phyloP scores from a whole-genome alignment of 2,113 vertebrate species.

The Sinosuthora webbiana region DNA sequence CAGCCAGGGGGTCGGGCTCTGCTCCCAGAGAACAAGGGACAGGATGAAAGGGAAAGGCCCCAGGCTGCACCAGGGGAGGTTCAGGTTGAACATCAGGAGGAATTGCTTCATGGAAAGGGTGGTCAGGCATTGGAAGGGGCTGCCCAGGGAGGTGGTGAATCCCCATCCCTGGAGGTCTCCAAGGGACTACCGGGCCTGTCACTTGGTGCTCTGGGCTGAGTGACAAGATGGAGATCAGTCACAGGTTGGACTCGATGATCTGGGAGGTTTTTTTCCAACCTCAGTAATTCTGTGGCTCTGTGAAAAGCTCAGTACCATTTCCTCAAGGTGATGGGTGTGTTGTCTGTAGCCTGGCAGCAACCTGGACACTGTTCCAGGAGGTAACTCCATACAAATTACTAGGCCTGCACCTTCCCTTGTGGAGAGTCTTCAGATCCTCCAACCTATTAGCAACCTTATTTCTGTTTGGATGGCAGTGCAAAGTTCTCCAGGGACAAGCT shows the following conservation, averaged over 20 bases:
- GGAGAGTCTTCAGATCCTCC: neutral
- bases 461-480: neutral
- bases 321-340: neutral
- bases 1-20: rapidly evolving
- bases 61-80: rapidly evolving
- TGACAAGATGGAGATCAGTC: rapidly evolving
- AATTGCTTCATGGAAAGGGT: neutral
- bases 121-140: neutral
- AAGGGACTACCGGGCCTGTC: neutral
- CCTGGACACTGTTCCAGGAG: neutral
- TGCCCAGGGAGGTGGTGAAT: neutral
- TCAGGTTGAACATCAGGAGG: too few species aligned
- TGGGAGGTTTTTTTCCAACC: neutral
- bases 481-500: neutral
- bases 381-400: neutral
- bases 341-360: neutral
- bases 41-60: rapidly evolving
- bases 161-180: too few species aligned
- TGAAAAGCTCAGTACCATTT: neutral
- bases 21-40: neutral
- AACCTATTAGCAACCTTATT: neutral
- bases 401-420: neutral
- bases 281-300: neutral
- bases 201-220: neutral
- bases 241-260: rapidly evolving